Percentiles rank a stretch among this genome's conserved stretches.
Conservation (phyloP, 2,797 vertebrate genomes). For the Helarctos malayanus region DNA sequence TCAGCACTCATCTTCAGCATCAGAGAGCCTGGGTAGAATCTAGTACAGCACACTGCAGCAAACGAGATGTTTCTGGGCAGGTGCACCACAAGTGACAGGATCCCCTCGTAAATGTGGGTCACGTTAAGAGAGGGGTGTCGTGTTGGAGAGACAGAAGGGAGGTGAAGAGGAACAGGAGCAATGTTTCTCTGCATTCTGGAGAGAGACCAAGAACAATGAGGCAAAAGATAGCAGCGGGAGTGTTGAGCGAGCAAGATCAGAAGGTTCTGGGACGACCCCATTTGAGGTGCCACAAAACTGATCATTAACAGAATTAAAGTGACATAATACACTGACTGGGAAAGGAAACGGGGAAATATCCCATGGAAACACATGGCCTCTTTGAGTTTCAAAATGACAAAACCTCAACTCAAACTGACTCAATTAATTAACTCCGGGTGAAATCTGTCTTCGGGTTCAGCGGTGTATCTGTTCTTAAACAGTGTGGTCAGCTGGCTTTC, state of each 20-base stretch:
- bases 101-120: background rate
- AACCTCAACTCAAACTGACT: background rate
- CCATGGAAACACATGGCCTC: background rate
- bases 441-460: background rate
- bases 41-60: background rate
- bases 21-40: background rate
- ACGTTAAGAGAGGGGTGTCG: background rate
- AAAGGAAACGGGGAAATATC: background rate
- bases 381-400: background rate
- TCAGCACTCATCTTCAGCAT: background rate
- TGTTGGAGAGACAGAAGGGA: background rate
- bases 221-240: background rate
- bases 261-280: background rate
- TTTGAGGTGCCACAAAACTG: background rate
- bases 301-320: background rate
- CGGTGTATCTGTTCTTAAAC: accelerated
- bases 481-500: background rate
- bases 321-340: background rate
- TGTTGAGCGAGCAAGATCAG: background rate
- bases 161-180: background rate
- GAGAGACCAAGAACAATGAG: background rate
- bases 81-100: background rate
- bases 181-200: background rate
- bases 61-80: background rate
- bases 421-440: background rate